These are phyloP conservation scores for Sphenopsis melanotis DNA, from an alignment of 2,797 vertebrate species.

Conservation along the genomic window DNA sequence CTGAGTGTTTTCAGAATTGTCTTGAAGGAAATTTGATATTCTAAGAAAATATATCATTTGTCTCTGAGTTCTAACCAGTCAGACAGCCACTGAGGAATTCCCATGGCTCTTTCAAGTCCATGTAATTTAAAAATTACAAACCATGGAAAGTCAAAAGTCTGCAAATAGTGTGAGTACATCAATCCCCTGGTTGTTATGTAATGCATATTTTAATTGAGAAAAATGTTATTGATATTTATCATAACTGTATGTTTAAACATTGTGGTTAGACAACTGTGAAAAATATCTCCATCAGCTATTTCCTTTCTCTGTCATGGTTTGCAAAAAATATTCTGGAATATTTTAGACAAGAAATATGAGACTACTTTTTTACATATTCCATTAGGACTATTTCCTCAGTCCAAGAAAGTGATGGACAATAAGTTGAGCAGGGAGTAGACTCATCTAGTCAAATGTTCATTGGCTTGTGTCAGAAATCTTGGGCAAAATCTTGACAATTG, in stretches of 20 bases:
- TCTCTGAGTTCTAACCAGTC: neutral
- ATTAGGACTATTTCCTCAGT: neutral
- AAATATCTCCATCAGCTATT: conserved; percentile 50
- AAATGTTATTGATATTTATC: conserved; percentile 24
- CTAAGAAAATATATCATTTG: accelerated
- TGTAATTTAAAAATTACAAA: neutral
- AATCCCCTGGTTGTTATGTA: neutral
- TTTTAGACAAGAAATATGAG: conserved; percentile 50
- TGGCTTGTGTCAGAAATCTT: neutral
- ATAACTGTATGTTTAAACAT: conserved; percentile 22
- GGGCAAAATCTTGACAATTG: neutral
- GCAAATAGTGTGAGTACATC: neutral
- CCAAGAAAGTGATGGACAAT: conserved; percentile 15
- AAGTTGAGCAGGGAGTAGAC: neutral
- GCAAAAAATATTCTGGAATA: conserved; percentile 47
- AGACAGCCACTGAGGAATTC: neutral
- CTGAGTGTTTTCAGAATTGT: neutral
- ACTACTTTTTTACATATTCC: conserved; percentile 29
- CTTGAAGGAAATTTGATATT: neutral
- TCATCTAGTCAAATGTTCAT: neutral
- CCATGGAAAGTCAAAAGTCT: neutral
- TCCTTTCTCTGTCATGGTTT: conserved; percentile 36
- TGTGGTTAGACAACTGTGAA: conserved; percentile 42
- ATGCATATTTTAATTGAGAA: conserved; percentile 21
- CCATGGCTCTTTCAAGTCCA: neutral